phyloP scores from a whole-genome alignment of 2,113 vertebrate genomes.

The Thamnaconus septentrionalis region DNA sequence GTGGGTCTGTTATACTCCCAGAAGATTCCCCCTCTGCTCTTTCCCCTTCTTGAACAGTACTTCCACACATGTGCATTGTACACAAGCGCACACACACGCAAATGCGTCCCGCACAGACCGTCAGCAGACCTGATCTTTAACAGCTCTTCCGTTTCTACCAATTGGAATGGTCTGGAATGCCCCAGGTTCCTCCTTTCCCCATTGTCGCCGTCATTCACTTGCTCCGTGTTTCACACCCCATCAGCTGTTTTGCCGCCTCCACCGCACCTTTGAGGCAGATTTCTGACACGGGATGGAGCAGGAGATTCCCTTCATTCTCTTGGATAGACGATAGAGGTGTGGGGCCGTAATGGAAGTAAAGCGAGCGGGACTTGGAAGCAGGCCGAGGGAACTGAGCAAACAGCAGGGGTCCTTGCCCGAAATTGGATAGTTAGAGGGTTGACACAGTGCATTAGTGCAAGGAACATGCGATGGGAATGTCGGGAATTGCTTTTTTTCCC shows the following conservation, averaged over 20 bases:
- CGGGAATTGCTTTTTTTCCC: constrained; percentile 62
- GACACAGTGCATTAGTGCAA: constrained; percentile 71
- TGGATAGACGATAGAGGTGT: constrained; percentile 60
- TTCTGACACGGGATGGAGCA: constrained; percentile 57
- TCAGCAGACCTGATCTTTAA: no score
- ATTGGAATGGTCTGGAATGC: no score
- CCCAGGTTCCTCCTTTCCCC: no score
- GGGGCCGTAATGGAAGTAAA: constrained; percentile 69
- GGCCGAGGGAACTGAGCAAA: constrained; percentile 61
- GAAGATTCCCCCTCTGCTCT: no score
- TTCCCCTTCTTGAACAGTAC: no score
- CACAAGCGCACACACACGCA: no score
- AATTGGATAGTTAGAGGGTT: constrained; percentile 79
- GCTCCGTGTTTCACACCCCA: no score
- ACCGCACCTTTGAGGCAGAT: constrained; percentile 47
- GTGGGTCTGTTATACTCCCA: no score
- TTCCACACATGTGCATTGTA: no score
- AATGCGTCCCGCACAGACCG: no score
- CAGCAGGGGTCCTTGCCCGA: constrained; percentile 62
- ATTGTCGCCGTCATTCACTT: no score
- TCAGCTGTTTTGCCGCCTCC: neutral
- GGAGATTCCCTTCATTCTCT: constrained; percentile 35
- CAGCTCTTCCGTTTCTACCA: no score
- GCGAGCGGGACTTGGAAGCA: constrained; percentile 49
- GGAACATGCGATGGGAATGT: constrained; percentile 60